These are phyloP conservation scores for Laticauda colubrina DNA, from an alignment of 2,113 vertebrate genomes.

Conservation along the genomic window DNA sequence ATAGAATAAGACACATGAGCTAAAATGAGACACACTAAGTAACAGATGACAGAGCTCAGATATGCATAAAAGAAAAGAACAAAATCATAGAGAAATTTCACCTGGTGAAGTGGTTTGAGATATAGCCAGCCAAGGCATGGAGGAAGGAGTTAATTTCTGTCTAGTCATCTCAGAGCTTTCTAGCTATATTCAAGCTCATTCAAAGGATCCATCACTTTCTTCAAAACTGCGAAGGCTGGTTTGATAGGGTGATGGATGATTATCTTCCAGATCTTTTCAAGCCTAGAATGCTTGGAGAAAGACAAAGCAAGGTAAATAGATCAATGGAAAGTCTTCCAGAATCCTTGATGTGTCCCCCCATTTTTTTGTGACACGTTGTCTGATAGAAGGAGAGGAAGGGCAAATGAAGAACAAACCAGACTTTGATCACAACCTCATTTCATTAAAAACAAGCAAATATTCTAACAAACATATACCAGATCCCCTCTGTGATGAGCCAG, in stretches of 20 bases:
- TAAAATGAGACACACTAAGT: background rate
- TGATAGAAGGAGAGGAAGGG: slow-evolving; percentile 1
- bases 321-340: background rate
- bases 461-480: background rate
- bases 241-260: background rate
- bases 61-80: background rate
- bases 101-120: background rate
- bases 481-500: no score
- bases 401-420: background rate
- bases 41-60: background rate
- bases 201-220: background rate
- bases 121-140: background rate
- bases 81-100: background rate
- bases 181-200: background rate
- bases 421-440: background rate
- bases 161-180: background rate
- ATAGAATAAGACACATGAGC: background rate
- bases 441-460: slow-evolving; percentile 27
- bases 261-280: background rate
- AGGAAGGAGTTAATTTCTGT: background rate
- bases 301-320: background rate
- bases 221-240: slow-evolving; percentile 12
- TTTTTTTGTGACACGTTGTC: background rate
- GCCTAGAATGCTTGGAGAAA: slow-evolving; percentile 4
- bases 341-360: background rate